A percentile compares a stretch with the other conserved stretches of the same genome.
Evolutionary conservation across 2,888 invertebrate genomes (phyloP).

Genomic region (Dione vanillae): DNA sequence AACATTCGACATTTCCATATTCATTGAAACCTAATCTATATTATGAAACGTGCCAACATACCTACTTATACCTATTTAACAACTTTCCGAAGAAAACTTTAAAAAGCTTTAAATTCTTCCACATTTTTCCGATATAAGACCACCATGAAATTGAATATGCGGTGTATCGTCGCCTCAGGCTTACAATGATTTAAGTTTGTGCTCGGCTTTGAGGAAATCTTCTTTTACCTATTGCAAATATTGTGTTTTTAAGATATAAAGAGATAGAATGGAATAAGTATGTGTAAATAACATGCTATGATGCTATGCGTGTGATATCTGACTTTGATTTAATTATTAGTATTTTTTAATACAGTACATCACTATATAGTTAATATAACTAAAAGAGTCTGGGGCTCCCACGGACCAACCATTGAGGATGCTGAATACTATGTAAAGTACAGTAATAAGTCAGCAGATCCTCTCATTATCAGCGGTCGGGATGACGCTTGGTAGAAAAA

Average conservation of each 20-base stretch:
- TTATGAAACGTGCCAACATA: not conserved
- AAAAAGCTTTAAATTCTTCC: slow-evolving; percentile 6
- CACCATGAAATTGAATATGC: slow-evolving; percentile 31
- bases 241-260: not conserved
- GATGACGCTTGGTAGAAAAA: no score
- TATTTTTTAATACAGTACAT: no score
- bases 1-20: no score
- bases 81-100: slow-evolving; percentile 4
- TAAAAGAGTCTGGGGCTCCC: no score
- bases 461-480: no score
- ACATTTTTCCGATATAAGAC: slow-evolving; percentile 31
- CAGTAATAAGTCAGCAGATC: no score
- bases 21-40: not conserved
- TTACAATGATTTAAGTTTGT: slow-evolving; percentile 26
- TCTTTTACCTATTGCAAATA: slow-evolving; percentile 5
- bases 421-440: no score
- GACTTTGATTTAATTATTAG: no score
- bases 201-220: slow-evolving; percentile 13
- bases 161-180: slow-evolving; percentile 22
- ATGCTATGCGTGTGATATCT: not conserved
- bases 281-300: not conserved
- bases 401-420: no score
- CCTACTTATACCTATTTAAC: not conserved
- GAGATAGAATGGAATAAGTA: not conserved
- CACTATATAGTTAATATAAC: no score